phyloP scores from a whole-genome alignment of 2,113 vertebrate genomes.

The Leuciscus idus region DNA sequence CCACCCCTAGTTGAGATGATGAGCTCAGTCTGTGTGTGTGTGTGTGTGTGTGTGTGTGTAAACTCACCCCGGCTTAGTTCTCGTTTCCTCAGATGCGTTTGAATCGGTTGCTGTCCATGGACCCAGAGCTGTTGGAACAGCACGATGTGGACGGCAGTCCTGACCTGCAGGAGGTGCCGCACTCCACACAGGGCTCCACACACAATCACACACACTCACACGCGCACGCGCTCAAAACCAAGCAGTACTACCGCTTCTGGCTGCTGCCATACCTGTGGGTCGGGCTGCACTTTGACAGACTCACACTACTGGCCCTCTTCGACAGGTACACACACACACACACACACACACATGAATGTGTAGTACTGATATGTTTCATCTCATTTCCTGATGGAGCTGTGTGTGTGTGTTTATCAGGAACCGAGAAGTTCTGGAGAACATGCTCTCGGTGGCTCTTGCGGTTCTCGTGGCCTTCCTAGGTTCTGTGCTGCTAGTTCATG shows the following conservation, averaged over 20 bases:
- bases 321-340: constrained; percentile 81
- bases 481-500: constrained; percentile 92
- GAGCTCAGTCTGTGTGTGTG: not conserved
- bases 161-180: constrained; percentile 88
- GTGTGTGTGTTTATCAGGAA: constrained; percentile 76
- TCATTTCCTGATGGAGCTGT: not conserved
- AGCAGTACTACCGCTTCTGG: constrained; percentile 97
- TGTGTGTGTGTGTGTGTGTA: constrained; percentile 11
- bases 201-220: constrained; percentile 41
- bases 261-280: constrained; percentile 95
- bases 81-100: constrained; percentile 93
- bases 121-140: constrained; percentile 94
- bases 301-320: constrained; percentile 95
- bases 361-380: not conserved
- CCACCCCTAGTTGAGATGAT: not conserved
- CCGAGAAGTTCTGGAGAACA: constrained; percentile 94
- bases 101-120: constrained; percentile 93
- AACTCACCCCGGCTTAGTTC: constrained; percentile 75
- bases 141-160: constrained; percentile 94
- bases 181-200: constrained; percentile 79
- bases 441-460: constrained; percentile 90
- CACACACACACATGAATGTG: not conserved
- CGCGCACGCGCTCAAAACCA: constrained; percentile 80
- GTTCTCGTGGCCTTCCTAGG: constrained; percentile 97
- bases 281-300: constrained; percentile 95